A percentile compares a stretch with the other conserved stretches of the same genome.
Conservation (phyloP, 2,797 vertebrate species). For the Mus minutoides region DNA sequence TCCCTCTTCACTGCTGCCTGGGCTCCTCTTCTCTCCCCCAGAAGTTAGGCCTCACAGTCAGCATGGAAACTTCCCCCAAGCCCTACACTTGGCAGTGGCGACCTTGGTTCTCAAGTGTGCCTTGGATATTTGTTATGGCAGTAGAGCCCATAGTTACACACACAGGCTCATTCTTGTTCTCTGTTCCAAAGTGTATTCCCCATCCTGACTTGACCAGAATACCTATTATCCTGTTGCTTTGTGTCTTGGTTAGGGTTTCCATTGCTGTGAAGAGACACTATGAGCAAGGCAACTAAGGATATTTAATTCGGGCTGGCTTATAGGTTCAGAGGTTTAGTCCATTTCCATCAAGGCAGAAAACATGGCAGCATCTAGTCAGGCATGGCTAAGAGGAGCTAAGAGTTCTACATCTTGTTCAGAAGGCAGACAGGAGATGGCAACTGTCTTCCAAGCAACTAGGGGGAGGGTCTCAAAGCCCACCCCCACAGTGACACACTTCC, state of each 20-base stretch:
- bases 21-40: not conserved
- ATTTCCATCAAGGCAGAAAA: not conserved
- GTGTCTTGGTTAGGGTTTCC: not conserved
- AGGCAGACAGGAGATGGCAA: not conserved
- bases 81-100: accelerated
- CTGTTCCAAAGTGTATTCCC: too few species aligned
- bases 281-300: not conserved
- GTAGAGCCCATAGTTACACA: not conserved
- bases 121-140: not conserved
- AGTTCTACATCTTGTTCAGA: not conserved
- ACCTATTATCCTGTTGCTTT: not conserved
- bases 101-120: not conserved
- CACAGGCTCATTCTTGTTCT: not conserved
- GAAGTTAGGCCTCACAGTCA: not conserved
- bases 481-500: not conserved
- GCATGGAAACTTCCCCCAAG: not conserved
- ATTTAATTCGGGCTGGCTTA: not conserved
- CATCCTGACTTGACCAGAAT: not conserved
- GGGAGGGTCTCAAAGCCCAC: not conserved
- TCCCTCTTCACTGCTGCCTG: not conserved
- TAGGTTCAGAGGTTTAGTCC: not conserved
- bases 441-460: not conserved
- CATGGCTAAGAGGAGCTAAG: not conserved
- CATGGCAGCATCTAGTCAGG: not conserved
- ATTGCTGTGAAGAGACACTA: not conserved